A percentile compares a stretch with the other conserved stretches of the same genome.
Conservation (phyloP, 2,113 vertebrate species). For the Amblyopsis rosae region DNA sequence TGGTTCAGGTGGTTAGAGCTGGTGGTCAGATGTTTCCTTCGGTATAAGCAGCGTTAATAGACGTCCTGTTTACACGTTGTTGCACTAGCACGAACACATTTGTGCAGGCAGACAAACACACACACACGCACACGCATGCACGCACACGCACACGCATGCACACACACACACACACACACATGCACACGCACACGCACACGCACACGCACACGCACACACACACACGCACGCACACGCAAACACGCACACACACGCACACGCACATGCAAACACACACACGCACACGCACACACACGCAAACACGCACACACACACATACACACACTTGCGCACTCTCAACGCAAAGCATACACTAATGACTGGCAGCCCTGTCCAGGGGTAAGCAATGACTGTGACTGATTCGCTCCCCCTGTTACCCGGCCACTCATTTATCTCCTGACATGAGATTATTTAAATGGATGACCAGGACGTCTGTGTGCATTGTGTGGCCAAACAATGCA, state of each 20-base stretch:
- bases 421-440: slow-evolving; percentile 49
- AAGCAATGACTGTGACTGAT: slow-evolving; percentile 58
- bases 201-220: background rate
- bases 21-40: slow-evolving; percentile 56
- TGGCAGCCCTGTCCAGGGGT: slow-evolving; percentile 30
- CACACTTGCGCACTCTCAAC: background rate
- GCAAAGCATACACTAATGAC: slow-evolving; percentile 22
- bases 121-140: background rate
- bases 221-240: slow-evolving; percentile 5
- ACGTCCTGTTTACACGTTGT: no score
- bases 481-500: slow-evolving; percentile 1
- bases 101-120: background rate
- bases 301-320: slow-evolving; percentile 8
- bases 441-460: slow-evolving; percentile 39
- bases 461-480: slow-evolving; percentile 10
- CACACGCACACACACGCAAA: background rate
- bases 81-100: background rate
- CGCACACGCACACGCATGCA: background rate
- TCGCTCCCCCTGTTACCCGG: slow-evolving; percentile 33
- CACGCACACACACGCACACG: background rate
- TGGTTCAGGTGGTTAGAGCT: slow-evolving; percentile 54
- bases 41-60: slow-evolving; percentile 34
- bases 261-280: background rate
- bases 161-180: background rate
- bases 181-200: background rate